These are phyloP conservation scores for Eclectus roratus DNA, from an alignment of 2,113 vertebrate species.

Conservation along the genomic window DNA sequence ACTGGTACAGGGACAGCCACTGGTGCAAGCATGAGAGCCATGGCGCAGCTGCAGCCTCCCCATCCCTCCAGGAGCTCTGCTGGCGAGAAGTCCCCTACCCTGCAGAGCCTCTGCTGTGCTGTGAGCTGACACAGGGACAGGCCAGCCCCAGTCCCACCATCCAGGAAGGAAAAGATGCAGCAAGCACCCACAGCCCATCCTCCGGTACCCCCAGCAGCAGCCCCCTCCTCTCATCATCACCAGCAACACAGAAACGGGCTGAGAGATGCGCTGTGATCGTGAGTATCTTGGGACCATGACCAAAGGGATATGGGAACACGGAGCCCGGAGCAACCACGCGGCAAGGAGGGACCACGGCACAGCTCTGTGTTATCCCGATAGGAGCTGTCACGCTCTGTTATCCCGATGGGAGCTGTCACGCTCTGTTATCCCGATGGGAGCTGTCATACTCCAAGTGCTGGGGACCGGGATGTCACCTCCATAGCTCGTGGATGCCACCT, in stretches of 20 bases:
- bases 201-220: background rate
- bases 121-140: background rate
- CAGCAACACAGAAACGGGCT: background rate
- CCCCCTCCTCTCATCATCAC: background rate
- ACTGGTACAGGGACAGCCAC: background rate
- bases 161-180: background rate
- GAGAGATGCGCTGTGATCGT: accelerated
- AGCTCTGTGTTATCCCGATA: background rate
- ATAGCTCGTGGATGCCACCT: constrained; percentile 16
- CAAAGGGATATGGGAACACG: background rate
- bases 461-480: background rate
- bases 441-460: background rate
- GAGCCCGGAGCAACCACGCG: background rate
- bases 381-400: too few species aligned
- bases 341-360: background rate
- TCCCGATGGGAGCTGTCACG: background rate
- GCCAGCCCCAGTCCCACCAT: background rate
- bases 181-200: background rate
- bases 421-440: background rate
- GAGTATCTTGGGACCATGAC: background rate
- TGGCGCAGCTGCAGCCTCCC: background rate
- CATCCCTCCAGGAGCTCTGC: background rate
- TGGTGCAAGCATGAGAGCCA: background rate
- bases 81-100: background rate
- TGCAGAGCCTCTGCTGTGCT: background rate